Evolutionary conservation across 2,797 vertebrate species (phyloP).

Genomic region (Chloroceryle amazona): DNA sequence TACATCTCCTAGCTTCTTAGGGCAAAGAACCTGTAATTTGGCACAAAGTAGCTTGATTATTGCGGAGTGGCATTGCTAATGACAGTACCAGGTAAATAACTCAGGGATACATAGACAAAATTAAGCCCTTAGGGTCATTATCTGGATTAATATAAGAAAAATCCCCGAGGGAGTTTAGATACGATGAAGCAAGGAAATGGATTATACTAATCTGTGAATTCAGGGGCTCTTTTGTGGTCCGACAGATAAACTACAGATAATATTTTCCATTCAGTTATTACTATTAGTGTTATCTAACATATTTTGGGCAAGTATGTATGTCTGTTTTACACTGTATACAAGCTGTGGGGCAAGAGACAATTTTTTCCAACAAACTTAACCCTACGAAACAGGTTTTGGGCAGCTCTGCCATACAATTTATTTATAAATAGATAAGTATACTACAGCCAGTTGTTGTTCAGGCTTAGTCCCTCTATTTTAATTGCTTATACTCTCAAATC

Average conservation of each 20-base stretch:
- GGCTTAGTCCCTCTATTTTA: neutral
- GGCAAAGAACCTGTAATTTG: neutral
- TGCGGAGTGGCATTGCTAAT: neutral
- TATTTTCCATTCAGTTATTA: neutral
- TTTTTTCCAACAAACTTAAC: neutral
- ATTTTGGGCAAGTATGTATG: neutral
- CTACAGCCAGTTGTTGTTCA: neutral
- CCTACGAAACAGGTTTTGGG: neutral
- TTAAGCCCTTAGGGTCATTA: neutral
- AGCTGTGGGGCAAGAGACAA: neutral
- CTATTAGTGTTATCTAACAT: neutral
- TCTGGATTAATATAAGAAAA: slow-evolving; percentile 21
- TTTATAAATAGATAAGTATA: neutral
- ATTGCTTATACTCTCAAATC: neutral
- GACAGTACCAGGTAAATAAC: neutral
- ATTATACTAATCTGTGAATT: slow-evolving; percentile 19
- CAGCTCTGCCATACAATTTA: neutral
- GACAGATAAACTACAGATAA: neutral
- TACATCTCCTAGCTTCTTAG: neutral
- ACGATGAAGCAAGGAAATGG: neutral
- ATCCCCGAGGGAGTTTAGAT: neutral
- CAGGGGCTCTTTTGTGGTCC: neutral
- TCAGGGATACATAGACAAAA: slow-evolving; percentile 20
- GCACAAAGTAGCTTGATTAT: neutral
- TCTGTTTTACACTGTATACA: neutral